These are phyloP conservation scores for Virgularia gustaviana DNA, from an alignment of 92 coral and sea anemone genomes.

Conservation along the genomic window DNA sequence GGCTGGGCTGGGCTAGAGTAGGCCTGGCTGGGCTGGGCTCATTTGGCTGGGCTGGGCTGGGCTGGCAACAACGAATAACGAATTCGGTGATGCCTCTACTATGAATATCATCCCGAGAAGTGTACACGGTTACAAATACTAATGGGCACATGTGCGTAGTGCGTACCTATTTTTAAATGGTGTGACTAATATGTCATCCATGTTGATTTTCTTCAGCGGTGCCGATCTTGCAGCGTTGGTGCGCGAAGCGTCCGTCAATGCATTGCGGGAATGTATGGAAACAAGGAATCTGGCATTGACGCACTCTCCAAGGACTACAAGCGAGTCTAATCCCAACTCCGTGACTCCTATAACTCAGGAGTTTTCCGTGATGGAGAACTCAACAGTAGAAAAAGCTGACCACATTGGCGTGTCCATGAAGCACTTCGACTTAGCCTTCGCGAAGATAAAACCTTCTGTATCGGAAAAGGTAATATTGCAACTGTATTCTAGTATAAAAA, in stretches of 20 bases:
- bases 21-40: too few species aligned
- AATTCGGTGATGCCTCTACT: too few species aligned
- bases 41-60: too few species aligned
- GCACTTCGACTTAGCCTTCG: constrained; percentile 78
- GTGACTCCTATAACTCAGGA: background rate
- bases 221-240: constrained; percentile 95
- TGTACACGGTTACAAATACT: too few species aligned
- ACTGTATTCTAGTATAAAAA: too few species aligned
- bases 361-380: too few species aligned
- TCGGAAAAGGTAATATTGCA: constrained; percentile 80
- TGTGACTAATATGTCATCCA: too few species aligned
- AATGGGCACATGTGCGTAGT: too few species aligned
- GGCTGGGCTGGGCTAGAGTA: too few species aligned
- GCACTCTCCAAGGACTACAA: background rate
- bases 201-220: constrained; percentile 61
- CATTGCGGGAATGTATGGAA: constrained; percentile 77
- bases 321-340: background rate
- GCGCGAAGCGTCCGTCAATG: constrained; percentile 92
- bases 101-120: too few species aligned
- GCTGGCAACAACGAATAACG: too few species aligned
- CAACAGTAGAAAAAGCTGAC: background rate
- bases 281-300: background rate
- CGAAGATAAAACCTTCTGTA: constrained; percentile 85
- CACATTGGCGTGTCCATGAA: constrained; percentile 65
- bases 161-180: too few species aligned